Base-by-base conservation (phyloP, 2,888 invertebrate genomes). In the Ephialtes manifestator region DNA sequence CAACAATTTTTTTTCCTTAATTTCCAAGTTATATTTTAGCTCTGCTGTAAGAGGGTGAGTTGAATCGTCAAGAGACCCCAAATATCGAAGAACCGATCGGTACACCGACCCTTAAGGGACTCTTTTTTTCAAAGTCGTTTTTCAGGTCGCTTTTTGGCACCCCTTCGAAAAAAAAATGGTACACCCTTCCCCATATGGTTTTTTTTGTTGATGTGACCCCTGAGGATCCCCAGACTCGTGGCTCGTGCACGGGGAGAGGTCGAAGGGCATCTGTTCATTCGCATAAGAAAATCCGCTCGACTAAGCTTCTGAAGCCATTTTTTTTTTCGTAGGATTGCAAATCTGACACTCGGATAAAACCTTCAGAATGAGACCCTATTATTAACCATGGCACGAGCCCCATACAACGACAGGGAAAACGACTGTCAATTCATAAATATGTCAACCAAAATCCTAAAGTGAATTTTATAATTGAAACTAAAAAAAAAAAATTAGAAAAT, bases 241-340 rank as follows among this genome's bases (percentile, higher is more conserved):
- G 15, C 48, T 72, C 39, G 46, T 28, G 43, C 31, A 48, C 15
- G 51, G 11, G 24, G 55, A 79, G 55, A 67, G 51, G 75, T 35
- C 70, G 71, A 76, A 51, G 53, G 31, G 51, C 71, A 81, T 75
- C 75, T 76, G 81, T 76, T 53, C 43, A 18, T 46, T 46, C 15
- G 68, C 68, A 28, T 20, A 20, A 15, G 24, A 51, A 20, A 67
- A 55, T 67, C 46, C 39, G 39, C 24, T 51, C 4, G 18, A 51
- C n/a, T n/a, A 51, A 51, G 18, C 51, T 8, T n/a, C 4, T 51
- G 51, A 7, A 51, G 3, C 15, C 15, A 39, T 63, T 58, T 60
- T 39, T 51, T 48, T 20, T 48, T n/a, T 48, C n/a, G 18, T 5
- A 7, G 7, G 51, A 7, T 18, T 5, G 5, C n/a, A n/a, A 51